A percentile compares a stretch with the other conserved stretches of the same genome.
Evolutionary conservation across 1,140 invertebrate genomes (phyloP).

Genomic region (Bactericera cockerelli): DNA sequence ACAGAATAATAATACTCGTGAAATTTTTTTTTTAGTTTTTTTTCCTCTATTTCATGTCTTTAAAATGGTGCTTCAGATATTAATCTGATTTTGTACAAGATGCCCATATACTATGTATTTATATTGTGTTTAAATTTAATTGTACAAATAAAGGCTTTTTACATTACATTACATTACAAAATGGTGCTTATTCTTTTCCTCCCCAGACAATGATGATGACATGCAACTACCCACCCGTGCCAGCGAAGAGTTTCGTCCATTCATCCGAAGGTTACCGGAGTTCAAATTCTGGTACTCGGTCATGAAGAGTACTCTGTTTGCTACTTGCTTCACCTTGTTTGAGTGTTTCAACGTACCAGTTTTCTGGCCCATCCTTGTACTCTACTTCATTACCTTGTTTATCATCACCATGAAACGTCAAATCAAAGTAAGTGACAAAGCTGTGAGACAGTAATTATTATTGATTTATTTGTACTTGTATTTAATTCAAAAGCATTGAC

Average conservation of each 20-base stretch:
- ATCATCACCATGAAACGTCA: slow-evolving; percentile 99
- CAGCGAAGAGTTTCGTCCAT: slow-evolving; percentile 96
- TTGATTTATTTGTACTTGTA: background rate
- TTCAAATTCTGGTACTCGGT: slow-evolving; percentile 99
- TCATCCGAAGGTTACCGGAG: slow-evolving; percentile 93
- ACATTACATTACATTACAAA: no score
- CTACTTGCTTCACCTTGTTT: slow-evolving; percentile 87
- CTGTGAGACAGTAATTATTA: slow-evolving; percentile 1
- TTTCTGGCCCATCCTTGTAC: slow-evolving; percentile 99
- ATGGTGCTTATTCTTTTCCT: slow-evolving; percentile 20
- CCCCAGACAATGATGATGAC: slow-evolving; percentile 48
- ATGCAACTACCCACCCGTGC: slow-evolving; percentile 84
- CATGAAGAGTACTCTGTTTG: slow-evolving; percentile 85
- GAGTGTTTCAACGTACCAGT: slow-evolving; percentile 98
- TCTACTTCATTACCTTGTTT: slow-evolving; percentile 98
- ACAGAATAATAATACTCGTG: no score
- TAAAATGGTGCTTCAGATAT: no score
- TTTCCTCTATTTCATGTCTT: no score
- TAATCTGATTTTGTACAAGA: no score
- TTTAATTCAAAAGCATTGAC: no score
- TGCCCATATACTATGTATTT: no score
- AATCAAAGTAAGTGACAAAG: slow-evolving; percentile 65
- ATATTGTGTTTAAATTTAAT: no score
- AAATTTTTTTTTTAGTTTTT: no score
- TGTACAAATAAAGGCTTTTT: no score